Percentiles rank a stretch among this genome's conserved stretches.
These are phyloP conservation scores for Pharmacophagus antenor DNA, from an alignment of 2,888 invertebrate species.

Conservation along the genomic window DNA sequence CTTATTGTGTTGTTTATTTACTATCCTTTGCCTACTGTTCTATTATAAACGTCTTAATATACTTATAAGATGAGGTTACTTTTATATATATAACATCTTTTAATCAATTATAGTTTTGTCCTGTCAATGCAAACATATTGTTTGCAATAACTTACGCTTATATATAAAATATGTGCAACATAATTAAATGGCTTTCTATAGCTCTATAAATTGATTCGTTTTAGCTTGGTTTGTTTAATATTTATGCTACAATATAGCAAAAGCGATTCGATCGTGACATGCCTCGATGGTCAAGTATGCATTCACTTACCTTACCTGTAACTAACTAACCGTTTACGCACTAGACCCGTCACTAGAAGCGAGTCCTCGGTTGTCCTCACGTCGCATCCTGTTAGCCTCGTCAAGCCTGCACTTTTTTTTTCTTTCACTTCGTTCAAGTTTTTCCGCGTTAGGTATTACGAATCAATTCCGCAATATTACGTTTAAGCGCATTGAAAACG, in stretches of 20 bases:
- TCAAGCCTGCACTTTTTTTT: conserved; percentile 43
- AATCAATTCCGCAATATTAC: conserved; percentile 25
- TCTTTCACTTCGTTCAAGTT: conserved; percentile 52
- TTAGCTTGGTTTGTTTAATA: too few species aligned
- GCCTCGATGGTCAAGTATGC: conserved; percentile 37
- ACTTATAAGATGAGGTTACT: too few species aligned
- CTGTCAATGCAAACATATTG: too few species aligned
- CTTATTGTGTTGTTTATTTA: too few species aligned
- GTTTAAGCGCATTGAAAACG: conserved; percentile 41
- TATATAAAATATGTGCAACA: too few species aligned
- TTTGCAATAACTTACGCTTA: too few species aligned
- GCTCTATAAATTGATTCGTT: too few species aligned
- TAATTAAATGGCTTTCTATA: too few species aligned
- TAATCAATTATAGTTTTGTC: too few species aligned
- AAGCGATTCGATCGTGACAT: conserved; percentile 41
- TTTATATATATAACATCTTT: too few species aligned
- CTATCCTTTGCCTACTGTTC: too few species aligned
- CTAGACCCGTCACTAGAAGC: conserved; percentile 30
- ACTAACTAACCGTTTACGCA: conserved; percentile 47
- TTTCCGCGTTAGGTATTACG: conserved; percentile 47
- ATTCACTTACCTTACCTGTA: conserved; percentile 37
- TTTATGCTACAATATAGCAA: conserved; percentile 31
- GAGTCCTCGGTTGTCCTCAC: conserved; percentile 52
- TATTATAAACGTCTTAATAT: too few species aligned
- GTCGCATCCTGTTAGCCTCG: conserved; percentile 66